Evolutionary conservation across 2,888 invertebrate genomes (phyloP).

Genomic region (Andrena trimmerana): DNA sequence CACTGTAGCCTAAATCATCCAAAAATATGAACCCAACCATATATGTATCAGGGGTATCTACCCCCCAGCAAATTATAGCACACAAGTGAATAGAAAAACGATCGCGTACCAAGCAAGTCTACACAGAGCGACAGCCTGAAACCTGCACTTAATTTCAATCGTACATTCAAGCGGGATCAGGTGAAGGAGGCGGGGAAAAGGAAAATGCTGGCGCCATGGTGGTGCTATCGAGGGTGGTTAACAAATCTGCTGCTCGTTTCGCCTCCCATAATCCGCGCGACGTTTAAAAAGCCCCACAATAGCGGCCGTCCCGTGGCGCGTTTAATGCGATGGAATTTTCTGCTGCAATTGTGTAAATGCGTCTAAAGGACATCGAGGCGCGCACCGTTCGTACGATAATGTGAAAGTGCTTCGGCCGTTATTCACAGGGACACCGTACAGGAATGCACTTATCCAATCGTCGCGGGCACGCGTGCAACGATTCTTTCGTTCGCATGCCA

Average conservation of each 20-base stretch:
- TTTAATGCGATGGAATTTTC: constrained; percentile 50
- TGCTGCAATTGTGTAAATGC: constrained; percentile 56
- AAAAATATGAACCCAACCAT: too few relatives aligned
- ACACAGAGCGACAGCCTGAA: too few relatives aligned
- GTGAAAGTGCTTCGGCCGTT: constrained; percentile 64
- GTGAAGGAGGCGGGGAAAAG: background rate
- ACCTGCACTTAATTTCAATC: too few relatives aligned
- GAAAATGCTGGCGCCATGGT: background rate
- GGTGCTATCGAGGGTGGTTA: background rate
- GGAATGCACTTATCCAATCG: constrained; percentile 72
- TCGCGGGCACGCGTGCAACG: constrained; percentile 48
- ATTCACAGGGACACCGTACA: constrained; percentile 57
- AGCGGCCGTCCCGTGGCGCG: background rate
- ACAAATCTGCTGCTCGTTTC: background rate
- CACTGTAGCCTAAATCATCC: too few relatives aligned
- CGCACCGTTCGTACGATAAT: constrained; percentile 58
- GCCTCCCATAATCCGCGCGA: background rate
- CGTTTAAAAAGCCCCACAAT: constrained; percentile 21
- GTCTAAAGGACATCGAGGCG: constrained; percentile 52
- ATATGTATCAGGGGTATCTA: too few relatives aligned
- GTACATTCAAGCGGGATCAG: background rate
- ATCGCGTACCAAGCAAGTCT: too few relatives aligned
- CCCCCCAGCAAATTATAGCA: too few relatives aligned
- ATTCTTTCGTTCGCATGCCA: constrained; percentile 61
- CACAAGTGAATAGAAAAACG: too few relatives aligned